Evolutionary conservation across 2,113 vertebrate species (phyloP), one percentile per base, ranked within the genome.

Genomic region (Triplophysa dalaica): DNA sequence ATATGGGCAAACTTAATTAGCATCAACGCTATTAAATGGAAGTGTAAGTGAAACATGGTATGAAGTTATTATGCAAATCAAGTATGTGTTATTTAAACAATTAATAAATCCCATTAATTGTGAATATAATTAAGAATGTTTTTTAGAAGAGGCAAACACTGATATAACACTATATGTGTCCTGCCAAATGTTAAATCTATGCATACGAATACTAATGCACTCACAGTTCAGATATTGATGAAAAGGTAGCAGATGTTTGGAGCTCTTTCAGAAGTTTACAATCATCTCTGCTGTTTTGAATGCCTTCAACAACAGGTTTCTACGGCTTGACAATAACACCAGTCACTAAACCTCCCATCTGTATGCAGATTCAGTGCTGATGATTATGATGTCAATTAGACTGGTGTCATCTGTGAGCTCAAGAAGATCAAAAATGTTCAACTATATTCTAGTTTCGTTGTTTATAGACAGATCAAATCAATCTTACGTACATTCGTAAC

Each of bases 321-420:
- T 63, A 56, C 29, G n/a, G 70, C 72, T 56, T 56, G 17, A 63
- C 70, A 43, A 22, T 62, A 48, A 75, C 56, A 48, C 14, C 22
- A 63, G 38, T 41, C 41, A 29, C 63, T 63, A 63, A 45, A 75
- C 8, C 12, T 54, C 24, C 61, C 17, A 76, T 76, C 61, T 76
- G 45, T 14, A 38, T 17, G 45, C 45, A 76, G 24, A 76, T 76
- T 65, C 74, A 65, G 29, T 22, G 43, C 74, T 65, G 6, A 43
- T 65, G 45, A 54, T 76, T 52, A 29, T 64, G 6, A 65, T 26
- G 61, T 24, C 17, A 65, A 54, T 65, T 38, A 76, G 62, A 65
- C 2, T 21, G 12, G 43, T 65, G 62, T 76, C 61, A 76, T 65
- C 60, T 65, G 61, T 29, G 58, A 75, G 54, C 12, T 13, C 60